Evolutionary conservation across 2,797 vertebrate species (phyloP), one percentile per base, ranked within the genome.

Genomic region (Coccyzus lansbergi): DNA sequence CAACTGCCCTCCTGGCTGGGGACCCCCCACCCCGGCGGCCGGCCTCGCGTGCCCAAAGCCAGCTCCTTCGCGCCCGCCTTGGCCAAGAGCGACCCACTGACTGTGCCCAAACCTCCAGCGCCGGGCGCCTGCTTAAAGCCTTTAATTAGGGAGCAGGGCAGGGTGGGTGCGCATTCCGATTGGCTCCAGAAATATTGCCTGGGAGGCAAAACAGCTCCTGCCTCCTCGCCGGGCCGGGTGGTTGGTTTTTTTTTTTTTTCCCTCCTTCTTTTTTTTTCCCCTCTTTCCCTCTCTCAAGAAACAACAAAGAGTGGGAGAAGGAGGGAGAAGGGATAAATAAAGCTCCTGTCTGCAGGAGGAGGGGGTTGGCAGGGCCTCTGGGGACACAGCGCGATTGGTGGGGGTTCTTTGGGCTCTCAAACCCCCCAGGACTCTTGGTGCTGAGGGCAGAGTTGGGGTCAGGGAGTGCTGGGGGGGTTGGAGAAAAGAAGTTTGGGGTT

Each of bases 101-200:
- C 95, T 96, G 93, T 94, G 95, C 95, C 96, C 96, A 97, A 97
- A 97, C 92, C 97, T 97, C 97, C 96, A 94, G 98, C 98, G 96
- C 96, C 92, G 95, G 98, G 97, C 94, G 97, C 97, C 95, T 97
- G 98, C 98, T 98, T 98, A 97, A 98, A 98, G 97, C 98, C 98
- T 98, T 98, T 98, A 98, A 99, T 99, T 98, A 99, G 98, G 98
- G 98, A 98, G 98, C 95, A 96, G 96, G 97, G 36, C 96, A 98
- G 98, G 98, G 98, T 98, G 98, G 98, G 98, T 97, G 96, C 98
- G 96, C 96, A 94, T 97, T 98, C 98, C 97, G 96, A 99, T 99
- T 99, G 99, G 99, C 98, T 99, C 97, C 67, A 86, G 94, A 76
- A 86, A 97, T 96, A 96, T 96, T 98, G 98, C 98, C 98, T 98